These are phyloP conservation scores for Tuta absoluta DNA, from an alignment of 2,888 invertebrate species.

Conservation along the genomic window DNA sequence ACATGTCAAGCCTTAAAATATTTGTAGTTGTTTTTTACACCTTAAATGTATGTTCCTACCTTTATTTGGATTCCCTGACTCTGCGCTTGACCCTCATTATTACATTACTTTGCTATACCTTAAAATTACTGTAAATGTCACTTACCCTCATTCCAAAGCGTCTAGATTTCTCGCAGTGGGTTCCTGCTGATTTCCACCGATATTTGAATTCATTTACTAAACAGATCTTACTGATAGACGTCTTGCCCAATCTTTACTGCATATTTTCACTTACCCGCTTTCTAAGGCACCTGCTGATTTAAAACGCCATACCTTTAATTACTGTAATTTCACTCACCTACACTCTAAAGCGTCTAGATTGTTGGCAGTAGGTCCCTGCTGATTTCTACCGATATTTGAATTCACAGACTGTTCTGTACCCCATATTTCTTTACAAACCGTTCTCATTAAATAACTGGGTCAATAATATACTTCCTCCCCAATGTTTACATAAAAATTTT, in stretches of 20 bases:
- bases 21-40: too few relatives aligned
- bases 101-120: slow-evolving; percentile 38
- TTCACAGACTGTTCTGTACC: slow-evolving; percentile 74
- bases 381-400: slow-evolving; percentile 54
- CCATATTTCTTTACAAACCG: slow-evolving; percentile 83
- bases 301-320: too few relatives aligned
- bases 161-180: slow-evolving; percentile 62
- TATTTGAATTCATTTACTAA: slow-evolving; percentile 48
- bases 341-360: slow-evolving; percentile 71
- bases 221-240: too few relatives aligned
- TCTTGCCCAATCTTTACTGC: too few relatives aligned
- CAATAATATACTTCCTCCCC: too few relatives aligned
- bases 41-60: too few relatives aligned
- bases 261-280: slow-evolving; percentile 73
- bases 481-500: slow-evolving; percentile 23
- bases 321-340: too few relatives aligned
- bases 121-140: slow-evolving; percentile 60
- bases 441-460: too few relatives aligned
- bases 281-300: too few relatives aligned
- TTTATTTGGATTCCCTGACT: slow-evolving; percentile 63
- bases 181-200: slow-evolving; percentile 47
- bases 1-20: too few relatives aligned
- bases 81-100: slow-evolving; percentile 71
- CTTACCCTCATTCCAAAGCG: slow-evolving; percentile 74
- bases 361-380: slow-evolving; percentile 51